phyloP scores from a whole-genome alignment of 2,113 vertebrate genomes.

The Lophochroa leadbeateri region DNA sequence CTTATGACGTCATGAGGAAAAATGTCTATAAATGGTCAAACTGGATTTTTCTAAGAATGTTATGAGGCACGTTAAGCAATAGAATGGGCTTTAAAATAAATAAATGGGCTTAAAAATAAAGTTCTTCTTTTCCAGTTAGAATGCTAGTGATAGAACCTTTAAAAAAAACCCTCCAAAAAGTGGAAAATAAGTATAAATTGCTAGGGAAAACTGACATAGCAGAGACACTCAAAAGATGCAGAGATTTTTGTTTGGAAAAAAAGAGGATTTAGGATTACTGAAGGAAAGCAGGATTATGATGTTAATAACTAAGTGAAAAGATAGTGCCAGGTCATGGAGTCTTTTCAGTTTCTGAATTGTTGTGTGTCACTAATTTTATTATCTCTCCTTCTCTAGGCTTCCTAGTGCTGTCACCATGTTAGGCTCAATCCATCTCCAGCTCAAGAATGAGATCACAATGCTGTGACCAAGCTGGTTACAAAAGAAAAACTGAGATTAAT shows the following conservation, averaged over 20 bases:
- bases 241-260: not conserved
- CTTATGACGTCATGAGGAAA: not conserved
- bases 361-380: not conserved
- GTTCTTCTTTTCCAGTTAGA: not conserved
- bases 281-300: not conserved
- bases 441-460: not conserved
- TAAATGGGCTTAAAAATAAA: not conserved
- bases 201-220: not conserved
- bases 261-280: not conserved
- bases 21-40: not conserved
- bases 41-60: not conserved
- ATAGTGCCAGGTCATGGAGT: not conserved
- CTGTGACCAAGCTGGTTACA: slow-evolving; percentile 10
- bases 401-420: not conserved
- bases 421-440: not conserved
- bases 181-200: not conserved
- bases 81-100: not conserved
- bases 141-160: not conserved
- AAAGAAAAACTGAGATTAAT: slow-evolving; percentile 30
- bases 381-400: not conserved
- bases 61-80: not conserved
- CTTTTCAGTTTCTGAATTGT: not conserved
- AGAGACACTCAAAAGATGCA: not conserved
- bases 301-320: not conserved
- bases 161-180: not conserved